A percentile compares a stretch with the other conserved stretches of the same genome.
Conservation (phyloP, 1,140 invertebrate genomes). For the Andrena cerasifolii region DNA sequence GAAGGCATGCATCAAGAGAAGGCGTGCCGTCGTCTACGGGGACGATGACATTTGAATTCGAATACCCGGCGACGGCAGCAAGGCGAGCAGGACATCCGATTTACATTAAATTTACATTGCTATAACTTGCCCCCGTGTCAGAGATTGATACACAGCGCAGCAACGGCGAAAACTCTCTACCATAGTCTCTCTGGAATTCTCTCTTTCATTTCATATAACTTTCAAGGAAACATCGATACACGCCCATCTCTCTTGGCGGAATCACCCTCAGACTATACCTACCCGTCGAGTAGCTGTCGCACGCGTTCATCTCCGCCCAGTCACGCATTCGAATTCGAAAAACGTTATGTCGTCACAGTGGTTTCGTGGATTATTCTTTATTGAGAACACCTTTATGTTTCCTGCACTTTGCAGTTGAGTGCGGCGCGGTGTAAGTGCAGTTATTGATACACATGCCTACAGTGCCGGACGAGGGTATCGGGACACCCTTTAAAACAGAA, state of each 20-base stretch:
- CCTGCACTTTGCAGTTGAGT: no score
- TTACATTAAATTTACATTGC: conserved; percentile 59
- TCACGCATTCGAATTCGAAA: background rate
- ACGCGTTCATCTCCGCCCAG: background rate
- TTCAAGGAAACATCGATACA: background rate
- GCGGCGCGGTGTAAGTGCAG: no score
- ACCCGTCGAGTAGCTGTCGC: background rate
- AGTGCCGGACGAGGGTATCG: no score
- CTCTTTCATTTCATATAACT: background rate
- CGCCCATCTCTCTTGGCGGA: background rate
- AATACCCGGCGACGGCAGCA: conserved; percentile 14
- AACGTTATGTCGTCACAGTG: background rate
- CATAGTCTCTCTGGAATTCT: conserved; percentile 2
- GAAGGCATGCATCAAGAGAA: background rate
- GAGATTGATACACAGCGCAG: conserved; percentile 29
- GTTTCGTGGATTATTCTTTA: no score
- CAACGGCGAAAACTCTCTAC: background rate
- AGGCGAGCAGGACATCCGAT: conserved; percentile 37
- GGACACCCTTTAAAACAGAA: no score
- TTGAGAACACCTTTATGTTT: no score
- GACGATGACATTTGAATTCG: conserved; percentile 46
- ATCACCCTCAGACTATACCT: background rate
- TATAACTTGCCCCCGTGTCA: conserved; percentile 25
- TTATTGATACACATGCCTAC: no score
- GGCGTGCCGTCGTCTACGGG: background rate